Base-by-base conservation (phyloP, 2,888 invertebrate species). In the Globia sparganii region DNA sequence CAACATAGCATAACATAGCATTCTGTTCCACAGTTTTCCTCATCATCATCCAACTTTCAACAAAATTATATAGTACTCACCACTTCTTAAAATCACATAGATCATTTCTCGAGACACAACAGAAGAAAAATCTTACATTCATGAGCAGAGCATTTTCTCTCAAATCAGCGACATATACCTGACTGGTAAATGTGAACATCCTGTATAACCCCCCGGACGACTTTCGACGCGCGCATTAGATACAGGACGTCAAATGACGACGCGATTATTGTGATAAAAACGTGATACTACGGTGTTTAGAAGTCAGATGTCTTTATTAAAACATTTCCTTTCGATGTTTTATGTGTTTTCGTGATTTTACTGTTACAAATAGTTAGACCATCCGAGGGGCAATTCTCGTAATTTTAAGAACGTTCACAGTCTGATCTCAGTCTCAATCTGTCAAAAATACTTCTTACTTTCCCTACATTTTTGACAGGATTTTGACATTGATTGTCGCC, bases 201-300 rank as follows among this genome's bases (percentile, higher is more conserved):
- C 91, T 87, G 90, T 86, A 58, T 75, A 89, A 90, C 87, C 68
- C 64, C 87, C 73, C 90, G 18, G 81, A 87, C 91, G 72, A 81
- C 91, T 91, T 91, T 91, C 91, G 37, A 82, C 73, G 79, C 61
- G 31, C 43, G 72, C 83, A 78, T 81, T 85, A 82, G 61, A 73
- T 64, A 65, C 81, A 89, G 89, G 90, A 87, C 84, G 85, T 62
- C 61, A 34, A 67, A 78, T 70, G 75, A 81, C 75, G 66, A 71
- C 13, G 66, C 64, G 70, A 73, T 85, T 74, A 86, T 85, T 80
- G 77, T 80, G 66, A 70, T 83, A 81, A 78, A 72, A 81, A 77
- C 71, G 56, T 53, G 62, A 58, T 75, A 25, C 34, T 68, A 58
- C n/a, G 37, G 43, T 37, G 40, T 56, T 69, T 43, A 65, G 56